Conservation (phyloP, 23 tunicate species). For the Aplidium turbinatum region DNA sequence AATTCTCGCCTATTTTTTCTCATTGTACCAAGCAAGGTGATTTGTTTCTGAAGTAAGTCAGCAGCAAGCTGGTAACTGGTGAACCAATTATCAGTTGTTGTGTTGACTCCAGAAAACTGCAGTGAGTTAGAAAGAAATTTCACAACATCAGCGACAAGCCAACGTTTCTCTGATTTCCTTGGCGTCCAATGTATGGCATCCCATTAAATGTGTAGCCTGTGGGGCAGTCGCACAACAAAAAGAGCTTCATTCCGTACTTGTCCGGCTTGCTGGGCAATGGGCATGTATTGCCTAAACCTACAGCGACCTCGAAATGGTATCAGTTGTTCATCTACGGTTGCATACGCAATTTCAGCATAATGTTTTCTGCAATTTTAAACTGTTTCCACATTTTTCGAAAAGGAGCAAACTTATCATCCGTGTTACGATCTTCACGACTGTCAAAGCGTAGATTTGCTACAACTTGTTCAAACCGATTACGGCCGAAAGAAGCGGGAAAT, state of each 20-base stretch:
- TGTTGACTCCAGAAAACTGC: no score
- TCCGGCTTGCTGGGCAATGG: constrained; percentile 42
- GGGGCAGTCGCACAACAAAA: constrained; percentile 21
- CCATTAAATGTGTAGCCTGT: constrained; percentile 37
- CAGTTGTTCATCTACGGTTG: constrained; percentile 37
- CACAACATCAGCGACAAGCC: no score
- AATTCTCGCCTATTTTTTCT: no score
- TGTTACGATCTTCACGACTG: constrained; percentile 29
- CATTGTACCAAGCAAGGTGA: no score
- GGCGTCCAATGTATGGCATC: constrained; percentile 30
- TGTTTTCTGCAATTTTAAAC: constrained; percentile 31
- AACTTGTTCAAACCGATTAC: constrained; percentile 25
- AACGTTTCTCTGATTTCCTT: constrained; percentile 41
- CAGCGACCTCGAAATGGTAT: constrained; percentile 37
- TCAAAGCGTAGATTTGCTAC: constrained; percentile 37
- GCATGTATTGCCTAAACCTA: constrained; percentile 34
- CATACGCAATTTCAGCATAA: constrained; percentile 20
- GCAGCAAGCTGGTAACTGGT: no score
- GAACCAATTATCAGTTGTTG: no score
- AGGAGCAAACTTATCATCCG: constrained; percentile 24
- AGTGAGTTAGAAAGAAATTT: no score
- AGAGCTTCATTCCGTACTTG: constrained; percentile 43
- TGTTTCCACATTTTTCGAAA: constrained; percentile 33
- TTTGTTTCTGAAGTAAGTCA: no score
- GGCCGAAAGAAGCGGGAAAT: constrained; percentile 41